A percentile compares a stretch with the other conserved stretches of the same genome.
Conservation (phyloP, 2,797 vertebrate species). For the Microtus obscurus region DNA sequence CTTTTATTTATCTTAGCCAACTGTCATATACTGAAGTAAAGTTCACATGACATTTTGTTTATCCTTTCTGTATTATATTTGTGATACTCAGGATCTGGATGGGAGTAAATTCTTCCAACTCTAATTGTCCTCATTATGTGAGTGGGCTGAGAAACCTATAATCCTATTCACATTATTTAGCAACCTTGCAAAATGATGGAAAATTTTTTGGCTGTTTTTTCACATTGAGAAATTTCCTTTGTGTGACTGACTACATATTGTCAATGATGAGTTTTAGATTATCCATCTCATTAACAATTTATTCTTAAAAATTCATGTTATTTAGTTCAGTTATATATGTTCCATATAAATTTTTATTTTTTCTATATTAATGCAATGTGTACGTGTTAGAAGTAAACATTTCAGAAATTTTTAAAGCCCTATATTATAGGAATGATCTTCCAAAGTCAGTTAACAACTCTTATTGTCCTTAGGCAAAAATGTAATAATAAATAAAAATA, state of each 20-base stretch:
- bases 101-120: neutral
- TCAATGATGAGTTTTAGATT: neutral
- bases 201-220: slow-evolving; percentile 28
- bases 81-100: neutral
- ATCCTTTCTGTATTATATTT: neutral
- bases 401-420: neutral
- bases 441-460: neutral
- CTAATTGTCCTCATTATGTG: neutral
- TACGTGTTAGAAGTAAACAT: neutral
- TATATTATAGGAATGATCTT: neutral
- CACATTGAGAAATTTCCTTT: neutral
- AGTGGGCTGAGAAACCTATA: neutral
- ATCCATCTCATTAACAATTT: neutral
- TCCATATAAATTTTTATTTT: neutral
- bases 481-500: neutral
- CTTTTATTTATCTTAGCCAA: neutral
- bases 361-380: neutral
- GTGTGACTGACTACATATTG: neutral
- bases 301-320: neutral
- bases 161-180: neutral
- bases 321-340: neutral
- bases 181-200: neutral
- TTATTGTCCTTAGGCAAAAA: neutral
- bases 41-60: neutral
- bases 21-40: slow-evolving; percentile 34